Percentiles rank a stretch among this genome's conserved stretches.
phyloP scores from a whole-genome alignment of 2,888 invertebrate genomes.

The Yponomeuta plumbellus region DNA sequence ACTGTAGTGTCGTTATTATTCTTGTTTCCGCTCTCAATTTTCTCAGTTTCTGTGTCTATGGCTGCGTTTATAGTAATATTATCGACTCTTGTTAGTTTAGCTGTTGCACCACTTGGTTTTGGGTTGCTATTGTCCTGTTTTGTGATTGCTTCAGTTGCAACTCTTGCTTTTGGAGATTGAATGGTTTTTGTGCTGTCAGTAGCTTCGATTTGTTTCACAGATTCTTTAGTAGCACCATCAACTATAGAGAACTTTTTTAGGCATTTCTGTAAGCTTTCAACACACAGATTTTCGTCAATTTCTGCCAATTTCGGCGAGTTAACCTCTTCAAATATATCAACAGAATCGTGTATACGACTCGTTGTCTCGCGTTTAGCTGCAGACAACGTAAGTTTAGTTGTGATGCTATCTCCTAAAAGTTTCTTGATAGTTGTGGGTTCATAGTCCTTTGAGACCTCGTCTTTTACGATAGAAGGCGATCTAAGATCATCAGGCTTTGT shows the following conservation, averaged over 20 bases:
- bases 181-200: constrained; percentile 19
- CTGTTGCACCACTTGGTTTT: background rate
- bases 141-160: constrained; percentile 16
- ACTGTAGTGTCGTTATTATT: background rate
- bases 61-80: constrained; percentile 13
- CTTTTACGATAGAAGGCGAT: constrained; percentile 56
- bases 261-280: constrained; percentile 31
- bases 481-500: constrained; percentile 34
- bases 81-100: background rate
- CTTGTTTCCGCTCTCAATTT: background rate
- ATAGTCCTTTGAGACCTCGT: constrained; percentile 36
- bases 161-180: constrained; percentile 1
- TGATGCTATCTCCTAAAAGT: constrained; percentile 48
- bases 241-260: constrained; percentile 34
- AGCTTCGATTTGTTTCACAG: constrained; percentile 3
- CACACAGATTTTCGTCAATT: constrained; percentile 8
- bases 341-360: constrained; percentile 43
- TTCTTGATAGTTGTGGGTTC: constrained; percentile 50
- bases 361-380: constrained; percentile 33
- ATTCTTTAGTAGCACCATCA: constrained; percentile 15
- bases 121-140: constrained; percentile 17
- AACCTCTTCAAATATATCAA: constrained; percentile 52
- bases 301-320: constrained; percentile 35
- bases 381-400: constrained; percentile 36
- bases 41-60: constrained; percentile 12